Evolutionary conservation across 2,797 vertebrate species (phyloP), one percentile per base, ranked within the genome.

Genomic region (Threskiornis aethiopicus): DNA sequence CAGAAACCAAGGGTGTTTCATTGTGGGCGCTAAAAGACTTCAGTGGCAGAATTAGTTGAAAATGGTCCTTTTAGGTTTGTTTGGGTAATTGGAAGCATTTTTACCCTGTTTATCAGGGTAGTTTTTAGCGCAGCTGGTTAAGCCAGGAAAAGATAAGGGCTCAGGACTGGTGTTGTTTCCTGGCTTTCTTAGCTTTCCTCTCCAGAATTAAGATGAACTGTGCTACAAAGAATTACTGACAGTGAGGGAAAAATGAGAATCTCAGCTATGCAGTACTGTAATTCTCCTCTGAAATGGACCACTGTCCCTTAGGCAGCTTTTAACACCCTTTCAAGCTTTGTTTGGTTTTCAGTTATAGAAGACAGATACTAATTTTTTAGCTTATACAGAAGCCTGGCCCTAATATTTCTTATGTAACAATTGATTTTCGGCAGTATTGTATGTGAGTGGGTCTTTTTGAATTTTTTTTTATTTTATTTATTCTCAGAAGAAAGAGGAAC

Each of bases 381-480:
- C 17, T 64, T 61, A 35, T 31, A 19, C 10, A 44, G 35, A 46
- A 55, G 0, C 6, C 17, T 47, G 21, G 7, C 11, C 19, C 5
- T 51, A 35, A 16, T 46, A 10, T 69, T 72, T 80, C 37, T 72
- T 77, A 61, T 5, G 17, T 24, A 61, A 8, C 2, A 4, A 62
- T 26, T 47, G 24, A 52, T 44, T 72, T 72, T 3, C 64, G 7
- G 2, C 31, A 82, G 10, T 13, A 75, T 33, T 83, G 21, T 37
- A n/a, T 6, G 4, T 41, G 5, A 73, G 4, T 59, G 13, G 0
- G 0, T 42, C 12, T 62, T 73, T 47, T n/a, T 71, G 0, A 24
- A 14, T 49, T 11, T 5, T 25, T 46, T 10, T 4, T 19, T 26
- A 22, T 31, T 72, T 55, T 65, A 37, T 54, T 54, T 59, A 16